Evolutionary conservation across 2,888 invertebrate genomes (phyloP), one percentile per base, ranked within the genome.

Genomic region (Platynereis dumerilii): DNA sequence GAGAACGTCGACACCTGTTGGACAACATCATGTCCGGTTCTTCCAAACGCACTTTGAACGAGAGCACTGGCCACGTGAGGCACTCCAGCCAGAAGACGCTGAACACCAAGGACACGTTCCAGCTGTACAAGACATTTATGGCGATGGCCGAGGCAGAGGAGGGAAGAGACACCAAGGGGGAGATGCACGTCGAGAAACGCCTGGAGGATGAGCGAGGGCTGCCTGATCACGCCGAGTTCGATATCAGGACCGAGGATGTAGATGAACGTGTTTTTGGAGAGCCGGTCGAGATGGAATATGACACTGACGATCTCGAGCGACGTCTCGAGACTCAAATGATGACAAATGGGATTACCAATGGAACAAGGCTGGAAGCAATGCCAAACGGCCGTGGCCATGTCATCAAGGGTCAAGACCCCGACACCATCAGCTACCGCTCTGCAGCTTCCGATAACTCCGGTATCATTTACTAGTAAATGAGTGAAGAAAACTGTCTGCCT

Each of bases 101-200:
- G 27, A 76, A 73, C 63, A 78, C 80, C 17, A 74, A 75, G 61
- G 79, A 82, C 52, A 83, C 83, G 1, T 72, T 83, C 60, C 78
- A 80, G 22, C 70, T 83, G 53, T 83, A 82, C 74, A 75, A 79
- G n/a, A 77, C 76, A 64, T 77, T 83, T 56, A 77, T 83, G 66
- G 76, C 77, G 5, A 77, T 81, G 28, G 77, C 83, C 0, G 80
- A 80, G 10, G 76, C 78, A 26, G 79, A 78, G 2, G 61, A 61
- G 20, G 2, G 42, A 29, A 2, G 24, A 17, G 24, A 55, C 55
- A 48, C 48, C 5, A 48, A 22, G 48, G 34, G 34, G 12, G 7
- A 34, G 34, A 53, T 61, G 17, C 53, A 55, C n/a, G 56, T 62
- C 1, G 62, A 62, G 28, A 54, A 62, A 20, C 20, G 62, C 26